Evolutionary conservation across 2,797 vertebrate genomes (phyloP).

Genomic region (Acridotheres tristis): DNA sequence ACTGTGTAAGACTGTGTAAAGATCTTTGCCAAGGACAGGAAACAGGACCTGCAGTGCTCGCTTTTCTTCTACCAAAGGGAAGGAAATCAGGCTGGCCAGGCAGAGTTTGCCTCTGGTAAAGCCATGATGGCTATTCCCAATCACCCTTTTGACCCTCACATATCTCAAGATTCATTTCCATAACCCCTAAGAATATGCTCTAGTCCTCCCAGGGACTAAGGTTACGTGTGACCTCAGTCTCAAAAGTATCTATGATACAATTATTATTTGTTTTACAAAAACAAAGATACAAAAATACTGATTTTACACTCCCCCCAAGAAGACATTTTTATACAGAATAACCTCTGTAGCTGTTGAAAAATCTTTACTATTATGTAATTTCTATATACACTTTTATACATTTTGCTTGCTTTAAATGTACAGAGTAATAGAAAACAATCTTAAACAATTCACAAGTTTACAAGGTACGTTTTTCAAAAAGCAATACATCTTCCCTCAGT

Average conservation of each 20-base stretch:
- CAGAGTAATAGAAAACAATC: background rate
- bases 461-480: background rate
- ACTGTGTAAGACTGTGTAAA: background rate
- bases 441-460: background rate
- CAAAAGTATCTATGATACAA: background rate
- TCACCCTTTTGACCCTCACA: background rate
- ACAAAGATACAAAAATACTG: background rate
- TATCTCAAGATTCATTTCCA: background rate
- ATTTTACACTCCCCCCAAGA: background rate
- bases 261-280: background rate
- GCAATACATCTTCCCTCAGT: background rate
- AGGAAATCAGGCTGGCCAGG: background rate
- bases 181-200: background rate
- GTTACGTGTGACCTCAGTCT: rapidly evolving
- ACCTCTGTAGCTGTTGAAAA: background rate
- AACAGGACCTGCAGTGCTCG: background rate
- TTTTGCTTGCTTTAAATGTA: background rate
- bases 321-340: background rate
- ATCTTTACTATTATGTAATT: background rate
- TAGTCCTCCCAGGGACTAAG: background rate
- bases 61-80: background rate
- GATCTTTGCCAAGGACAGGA: background rate
- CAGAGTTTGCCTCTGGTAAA: background rate
- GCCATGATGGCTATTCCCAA: background rate
- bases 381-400: slow-evolving; percentile 9